A percentile compares a stretch with the other conserved stretches of the same genome.
Evolutionary conservation across 2,797 vertebrate genomes (phyloP).

Genomic region (Leptatherina wallacei): DNA sequence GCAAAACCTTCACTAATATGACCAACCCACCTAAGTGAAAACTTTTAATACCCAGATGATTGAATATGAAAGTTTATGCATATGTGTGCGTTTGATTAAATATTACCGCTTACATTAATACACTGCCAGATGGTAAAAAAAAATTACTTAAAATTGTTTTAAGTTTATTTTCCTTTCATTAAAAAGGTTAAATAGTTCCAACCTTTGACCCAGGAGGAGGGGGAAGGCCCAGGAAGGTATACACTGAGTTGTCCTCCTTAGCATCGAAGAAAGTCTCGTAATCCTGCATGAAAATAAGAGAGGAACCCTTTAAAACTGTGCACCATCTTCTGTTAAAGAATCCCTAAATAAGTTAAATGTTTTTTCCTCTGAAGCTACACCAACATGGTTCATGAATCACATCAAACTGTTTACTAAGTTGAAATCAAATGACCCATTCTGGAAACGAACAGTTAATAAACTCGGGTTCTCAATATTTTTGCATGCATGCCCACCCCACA

Average conservation of each 20-base stretch:
- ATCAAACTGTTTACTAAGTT: not conserved
- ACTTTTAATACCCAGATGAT: not conserved
- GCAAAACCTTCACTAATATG: not conserved
- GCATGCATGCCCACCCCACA: slow-evolving; percentile 87
- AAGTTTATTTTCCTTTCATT: not conserved
- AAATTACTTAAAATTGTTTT: not conserved
- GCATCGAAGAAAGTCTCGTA: slow-evolving; percentile 98
- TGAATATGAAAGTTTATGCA: not conserved
- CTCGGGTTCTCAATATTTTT: not conserved
- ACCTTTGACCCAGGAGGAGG: slow-evolving; percentile 95
- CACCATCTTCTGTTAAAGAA: not conserved
- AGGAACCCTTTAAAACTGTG: not conserved
- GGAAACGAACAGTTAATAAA: not conserved
- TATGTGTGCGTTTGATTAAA: not conserved
- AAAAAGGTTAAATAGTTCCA: slow-evolving; percentile 46
- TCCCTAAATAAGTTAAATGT: not conserved
- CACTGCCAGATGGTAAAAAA: not conserved
- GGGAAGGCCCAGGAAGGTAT: slow-evolving; percentile 91
- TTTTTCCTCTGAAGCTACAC: not conserved
- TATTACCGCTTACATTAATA: not conserved
- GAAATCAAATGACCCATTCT: not conserved
- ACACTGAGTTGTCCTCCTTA: slow-evolving; percentile 96
- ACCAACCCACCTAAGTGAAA: not conserved
- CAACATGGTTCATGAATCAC: not conserved
- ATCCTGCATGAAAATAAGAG: slow-evolving; percentile 83